A percentile compares a stretch with the other conserved stretches of the same genome.
Conservation (phyloP, 1,140 invertebrate genomes). For the Bombus cullumanus region DNA sequence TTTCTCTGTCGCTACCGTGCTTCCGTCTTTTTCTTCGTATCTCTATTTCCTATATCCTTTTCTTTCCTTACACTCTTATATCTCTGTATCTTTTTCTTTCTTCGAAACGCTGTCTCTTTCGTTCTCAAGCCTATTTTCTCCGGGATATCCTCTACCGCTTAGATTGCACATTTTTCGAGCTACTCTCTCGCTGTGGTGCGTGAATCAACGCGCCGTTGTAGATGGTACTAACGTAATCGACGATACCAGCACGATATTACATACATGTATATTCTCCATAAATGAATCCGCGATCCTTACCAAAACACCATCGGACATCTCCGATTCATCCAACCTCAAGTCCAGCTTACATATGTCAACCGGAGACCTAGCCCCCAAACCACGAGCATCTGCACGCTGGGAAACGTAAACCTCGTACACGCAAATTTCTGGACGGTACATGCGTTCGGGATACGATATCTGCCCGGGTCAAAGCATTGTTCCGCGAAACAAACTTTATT, state of each 20-base stretch:
- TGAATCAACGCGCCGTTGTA: conserved; percentile 68
- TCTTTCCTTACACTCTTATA: conserved; percentile 33
- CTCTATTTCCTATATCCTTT: conserved; percentile 30
- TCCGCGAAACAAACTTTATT: conserved; percentile 78
- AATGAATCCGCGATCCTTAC: conserved; percentile 28
- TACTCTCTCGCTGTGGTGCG: conserved; percentile 63
- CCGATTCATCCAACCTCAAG: background rate
- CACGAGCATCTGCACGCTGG: conserved; percentile 59
- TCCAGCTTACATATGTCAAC: conserved; percentile 17
- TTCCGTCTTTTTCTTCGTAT: conserved; percentile 48
- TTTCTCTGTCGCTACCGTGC: conserved; percentile 41
- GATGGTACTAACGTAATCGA: conserved; percentile 74
- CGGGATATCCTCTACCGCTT: conserved; percentile 54
- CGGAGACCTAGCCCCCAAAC: conserved; percentile 11
- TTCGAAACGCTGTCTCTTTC: background rate
- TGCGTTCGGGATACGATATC: conserved; percentile 73
- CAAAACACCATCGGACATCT: conserved; percentile 44
- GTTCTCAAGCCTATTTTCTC: conserved; percentile 56
- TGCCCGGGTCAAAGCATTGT: conserved; percentile 78
- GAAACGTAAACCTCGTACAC: conserved; percentile 75
- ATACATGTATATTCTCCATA: conserved; percentile 16
- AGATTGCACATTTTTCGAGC: conserved; percentile 62
- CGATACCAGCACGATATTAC: conserved; percentile 59
- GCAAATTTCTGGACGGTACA: conserved; percentile 79
- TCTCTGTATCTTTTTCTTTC: conserved; percentile 41